phyloP scores from a whole-genome alignment of 2,797 vertebrate genomes.

The Psittacula echo region DNA sequence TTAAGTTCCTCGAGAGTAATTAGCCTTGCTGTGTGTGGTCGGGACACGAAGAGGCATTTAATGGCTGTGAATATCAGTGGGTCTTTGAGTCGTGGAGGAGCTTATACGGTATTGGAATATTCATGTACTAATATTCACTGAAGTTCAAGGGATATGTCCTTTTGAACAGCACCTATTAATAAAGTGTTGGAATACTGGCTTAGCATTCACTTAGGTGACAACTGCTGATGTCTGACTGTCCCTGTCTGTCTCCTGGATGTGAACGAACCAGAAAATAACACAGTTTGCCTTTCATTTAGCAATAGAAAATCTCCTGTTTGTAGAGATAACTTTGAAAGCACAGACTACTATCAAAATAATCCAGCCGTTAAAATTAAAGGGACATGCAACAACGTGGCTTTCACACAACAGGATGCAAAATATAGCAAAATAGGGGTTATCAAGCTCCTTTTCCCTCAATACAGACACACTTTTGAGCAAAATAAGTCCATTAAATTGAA shows the following conservation, averaged over 20 bases:
- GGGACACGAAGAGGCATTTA: slow-evolving; percentile 30
- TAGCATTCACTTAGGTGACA: neutral
- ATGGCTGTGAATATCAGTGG: slow-evolving; percentile 24
- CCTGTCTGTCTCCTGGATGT: neutral
- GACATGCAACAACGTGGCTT: accelerated
- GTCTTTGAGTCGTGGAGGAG: neutral
- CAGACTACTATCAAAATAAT: neutral
- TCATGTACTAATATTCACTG: neutral
- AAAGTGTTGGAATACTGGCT: neutral
- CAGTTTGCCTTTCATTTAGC: neutral
- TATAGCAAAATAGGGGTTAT: neutral
- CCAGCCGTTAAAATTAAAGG: neutral
- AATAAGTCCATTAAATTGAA: neutral
- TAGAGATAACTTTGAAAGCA: neutral
- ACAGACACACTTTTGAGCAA: neutral
- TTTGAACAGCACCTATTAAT: neutral
- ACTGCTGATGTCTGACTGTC: neutral
- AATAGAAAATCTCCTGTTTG: neutral
- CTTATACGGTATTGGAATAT: neutral
- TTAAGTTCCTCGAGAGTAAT: slow-evolving; percentile 54
- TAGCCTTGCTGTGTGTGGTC: slow-evolving; percentile 61
- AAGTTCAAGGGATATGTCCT: neutral
- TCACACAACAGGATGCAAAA: neutral
- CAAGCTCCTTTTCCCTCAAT: neutral
- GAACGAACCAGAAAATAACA: neutral